phyloP scores from a whole-genome alignment of 2,797 vertebrate genomes.

The Premnoplex brunnescens region DNA sequence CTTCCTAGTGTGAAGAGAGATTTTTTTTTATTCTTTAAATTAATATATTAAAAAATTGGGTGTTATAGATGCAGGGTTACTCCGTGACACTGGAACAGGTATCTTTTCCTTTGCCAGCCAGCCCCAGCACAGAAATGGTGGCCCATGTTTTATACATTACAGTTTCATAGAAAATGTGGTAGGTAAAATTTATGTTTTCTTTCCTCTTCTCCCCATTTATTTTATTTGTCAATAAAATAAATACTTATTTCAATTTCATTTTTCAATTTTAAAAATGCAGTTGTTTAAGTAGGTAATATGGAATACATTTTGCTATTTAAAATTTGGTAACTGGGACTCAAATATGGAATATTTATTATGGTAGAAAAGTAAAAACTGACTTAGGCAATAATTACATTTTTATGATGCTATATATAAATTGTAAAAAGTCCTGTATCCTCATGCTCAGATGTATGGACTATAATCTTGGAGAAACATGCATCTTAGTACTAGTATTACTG shows the following conservation, averaged over 20 bases:
- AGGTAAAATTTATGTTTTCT: background rate
- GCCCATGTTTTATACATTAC: rapidly evolving
- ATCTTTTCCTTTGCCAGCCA: background rate
- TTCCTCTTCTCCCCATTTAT: background rate
- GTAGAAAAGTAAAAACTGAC: background rate
- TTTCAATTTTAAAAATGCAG: background rate
- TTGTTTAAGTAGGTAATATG: background rate
- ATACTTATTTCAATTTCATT: background rate
- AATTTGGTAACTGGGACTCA: background rate
- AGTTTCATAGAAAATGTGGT: background rate
- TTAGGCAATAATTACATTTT: background rate
- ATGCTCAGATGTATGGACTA: background rate
- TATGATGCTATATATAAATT: background rate
- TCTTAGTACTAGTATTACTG: background rate
- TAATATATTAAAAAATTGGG: background rate
- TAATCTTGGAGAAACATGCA: background rate
- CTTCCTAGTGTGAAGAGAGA: rapidly evolving
- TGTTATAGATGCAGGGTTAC: background rate
- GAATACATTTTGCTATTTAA: background rate
- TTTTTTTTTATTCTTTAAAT: background rate
- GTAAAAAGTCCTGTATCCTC: background rate
- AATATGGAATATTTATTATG: background rate
- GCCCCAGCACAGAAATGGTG: background rate
- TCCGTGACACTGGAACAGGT: background rate
- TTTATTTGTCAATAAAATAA: background rate